These are phyloP conservation scores for Microplitis manilae DNA, from an alignment of 2,888 invertebrate species.

Conservation along the genomic window DNA sequence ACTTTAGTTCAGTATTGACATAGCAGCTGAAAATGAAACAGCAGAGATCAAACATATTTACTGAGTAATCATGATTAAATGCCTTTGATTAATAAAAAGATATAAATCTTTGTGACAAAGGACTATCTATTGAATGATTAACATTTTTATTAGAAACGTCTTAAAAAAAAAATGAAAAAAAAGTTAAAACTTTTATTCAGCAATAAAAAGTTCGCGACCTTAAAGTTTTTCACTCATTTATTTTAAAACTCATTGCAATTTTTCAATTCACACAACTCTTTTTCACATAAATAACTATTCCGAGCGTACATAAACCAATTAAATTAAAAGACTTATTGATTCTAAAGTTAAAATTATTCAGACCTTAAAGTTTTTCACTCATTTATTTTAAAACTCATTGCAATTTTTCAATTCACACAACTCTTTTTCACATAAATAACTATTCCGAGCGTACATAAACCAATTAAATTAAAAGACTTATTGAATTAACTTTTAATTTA, in stretches of 20 bases:
- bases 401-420: background rate
- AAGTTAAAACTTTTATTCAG: background rate
- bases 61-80: constrained; percentile 16
- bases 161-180: background rate
- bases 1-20: constrained; percentile 11
- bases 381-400: background rate
- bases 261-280: background rate
- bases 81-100: constrained; percentile 5
- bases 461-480: background rate
- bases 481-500: background rate
- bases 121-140: background rate
- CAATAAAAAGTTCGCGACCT: background rate
- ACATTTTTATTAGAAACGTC: background rate
- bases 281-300: background rate
- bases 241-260: background rate
- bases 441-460: background rate
- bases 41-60: constrained; percentile 29
- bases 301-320: background rate
- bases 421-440: background rate
- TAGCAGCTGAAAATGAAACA: constrained; percentile 15
- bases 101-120: background rate
- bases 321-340: background rate
- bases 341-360: too few species aligned
- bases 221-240: background rate
- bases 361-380: background rate